A percentile compares a stretch with the other conserved stretches of the same genome.
Evolutionary conservation across 2,797 vertebrate species (phyloP).

Genomic region (Merluccius polli): DNA sequence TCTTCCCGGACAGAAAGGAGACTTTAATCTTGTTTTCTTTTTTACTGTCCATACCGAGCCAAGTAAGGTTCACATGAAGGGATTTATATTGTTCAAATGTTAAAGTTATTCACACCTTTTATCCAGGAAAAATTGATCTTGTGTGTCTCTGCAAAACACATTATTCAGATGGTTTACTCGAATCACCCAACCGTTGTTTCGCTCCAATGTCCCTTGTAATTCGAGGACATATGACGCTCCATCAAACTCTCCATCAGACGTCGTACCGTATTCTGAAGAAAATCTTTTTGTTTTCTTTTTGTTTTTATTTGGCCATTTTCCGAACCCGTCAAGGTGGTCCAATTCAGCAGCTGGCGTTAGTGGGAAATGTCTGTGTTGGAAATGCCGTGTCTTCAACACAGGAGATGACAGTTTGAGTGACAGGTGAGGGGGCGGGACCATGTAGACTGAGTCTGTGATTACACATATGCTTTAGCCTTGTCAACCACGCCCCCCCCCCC

Average conservation of each 20-base stretch:
- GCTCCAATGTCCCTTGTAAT: not conserved
- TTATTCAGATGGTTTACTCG: not conserved
- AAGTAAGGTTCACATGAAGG: not conserved
- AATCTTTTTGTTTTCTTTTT: not conserved
- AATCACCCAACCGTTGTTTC: not conserved
- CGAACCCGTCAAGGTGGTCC: not conserved
- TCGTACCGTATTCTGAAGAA: not conserved
- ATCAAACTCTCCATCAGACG: not conserved
- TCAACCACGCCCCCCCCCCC: too few species aligned
- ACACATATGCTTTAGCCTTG: too few species aligned
- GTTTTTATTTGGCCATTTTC: not conserved
- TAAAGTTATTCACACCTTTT: not conserved
- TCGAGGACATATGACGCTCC: not conserved
- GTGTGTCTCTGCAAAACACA: not conserved
- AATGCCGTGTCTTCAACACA: not conserved
- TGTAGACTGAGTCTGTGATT: too few species aligned
- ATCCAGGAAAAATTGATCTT: not conserved
- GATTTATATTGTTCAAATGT: not conserved
- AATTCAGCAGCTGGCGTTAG: not conserved
- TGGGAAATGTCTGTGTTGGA: not conserved
- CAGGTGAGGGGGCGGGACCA: not conserved
- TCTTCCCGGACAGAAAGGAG: not conserved
- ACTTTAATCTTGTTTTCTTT: not conserved
- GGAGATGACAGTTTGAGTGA: not conserved
- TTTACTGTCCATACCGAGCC: not conserved